These are phyloP conservation scores for Cardiocondyla obscurior DNA, from an alignment of 1,140 invertebrate genomes.

Conservation along the genomic window DNA sequence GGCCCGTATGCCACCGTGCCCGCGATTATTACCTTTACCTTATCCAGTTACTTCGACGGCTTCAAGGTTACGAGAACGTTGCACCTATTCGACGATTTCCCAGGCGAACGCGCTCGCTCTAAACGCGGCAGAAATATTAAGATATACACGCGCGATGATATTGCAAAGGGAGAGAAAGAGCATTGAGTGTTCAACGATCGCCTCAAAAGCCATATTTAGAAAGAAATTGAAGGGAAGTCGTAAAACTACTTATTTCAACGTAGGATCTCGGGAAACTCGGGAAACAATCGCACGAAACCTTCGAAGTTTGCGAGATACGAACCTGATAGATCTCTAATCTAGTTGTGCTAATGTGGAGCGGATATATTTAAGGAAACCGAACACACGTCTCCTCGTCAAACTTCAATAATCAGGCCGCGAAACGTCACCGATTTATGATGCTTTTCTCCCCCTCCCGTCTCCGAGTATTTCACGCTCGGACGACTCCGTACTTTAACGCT, in stretches of 20 bases:
- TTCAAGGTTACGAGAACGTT: slow-evolving; percentile 67
- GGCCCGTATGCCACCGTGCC: slow-evolving; percentile 29
- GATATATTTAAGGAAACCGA: neutral
- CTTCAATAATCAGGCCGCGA: slow-evolving; percentile 49
- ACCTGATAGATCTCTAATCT: slow-evolving; percentile 25
- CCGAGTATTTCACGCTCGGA: slow-evolving; percentile 38
- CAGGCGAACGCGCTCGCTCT: neutral
- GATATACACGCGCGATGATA: slow-evolving; percentile 11
- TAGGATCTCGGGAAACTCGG: slow-evolving; percentile 6
- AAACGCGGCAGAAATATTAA: neutral
- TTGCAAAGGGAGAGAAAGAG: neutral
- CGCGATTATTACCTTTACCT: slow-evolving; percentile 67
- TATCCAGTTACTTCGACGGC: slow-evolving; percentile 60
- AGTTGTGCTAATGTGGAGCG: neutral
- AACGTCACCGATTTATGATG: neutral
- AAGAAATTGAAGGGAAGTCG: neutral
- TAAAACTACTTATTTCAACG: slow-evolving; percentile 28
- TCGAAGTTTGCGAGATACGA: neutral
- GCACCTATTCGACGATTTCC: slow-evolving; percentile 44
- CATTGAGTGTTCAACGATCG: neutral
- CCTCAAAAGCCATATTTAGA: slow-evolving; percentile 5
- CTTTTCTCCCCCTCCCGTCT: no score
- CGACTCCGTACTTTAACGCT: neutral
- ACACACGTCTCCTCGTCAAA: slow-evolving; percentile 31
- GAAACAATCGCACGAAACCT: slow-evolving; percentile 13